Conservation (phyloP, 2,888 invertebrate genomes). For the Gryllus longicercus region DNA sequence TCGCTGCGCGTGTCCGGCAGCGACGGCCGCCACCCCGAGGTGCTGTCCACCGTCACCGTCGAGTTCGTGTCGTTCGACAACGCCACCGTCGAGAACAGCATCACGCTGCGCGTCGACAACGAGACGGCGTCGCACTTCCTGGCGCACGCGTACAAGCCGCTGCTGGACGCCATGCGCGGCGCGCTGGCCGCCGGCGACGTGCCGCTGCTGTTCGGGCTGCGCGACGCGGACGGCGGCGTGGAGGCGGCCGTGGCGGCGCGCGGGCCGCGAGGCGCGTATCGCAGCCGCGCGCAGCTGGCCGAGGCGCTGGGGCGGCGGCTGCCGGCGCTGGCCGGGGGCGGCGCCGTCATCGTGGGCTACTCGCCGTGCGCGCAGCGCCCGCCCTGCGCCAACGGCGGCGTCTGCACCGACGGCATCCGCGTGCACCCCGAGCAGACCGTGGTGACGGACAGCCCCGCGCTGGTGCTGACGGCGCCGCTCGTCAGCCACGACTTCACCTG, state of each 20-base stretch:
- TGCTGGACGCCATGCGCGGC: conserved; percentile 68
- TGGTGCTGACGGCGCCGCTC: conserved; percentile 79
- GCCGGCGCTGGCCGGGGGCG: conserved; percentile 60
- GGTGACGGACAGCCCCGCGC: conserved; percentile 74
- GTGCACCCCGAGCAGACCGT: conserved; percentile 63
- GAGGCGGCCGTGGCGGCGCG: conserved; percentile 64
- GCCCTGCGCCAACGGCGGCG: conserved; percentile 74
- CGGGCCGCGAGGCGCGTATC: conserved; percentile 48
- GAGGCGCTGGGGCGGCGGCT: conserved; percentile 65
- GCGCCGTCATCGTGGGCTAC: conserved; percentile 67
- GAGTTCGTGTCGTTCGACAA: conserved; percentile 79
- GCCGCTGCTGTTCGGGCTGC: conserved; percentile 69
- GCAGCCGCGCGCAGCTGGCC: conserved; percentile 61
- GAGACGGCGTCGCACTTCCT: conserved; percentile 72
- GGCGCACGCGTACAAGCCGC: conserved; percentile 68
- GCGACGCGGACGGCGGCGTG: conserved; percentile 62
- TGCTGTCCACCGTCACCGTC: conserved; percentile 80
- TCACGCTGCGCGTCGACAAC: conserved; percentile 71
- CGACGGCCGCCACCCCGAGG: conserved; percentile 84
- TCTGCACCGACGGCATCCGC: conserved; percentile 67
- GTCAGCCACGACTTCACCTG: conserved; percentile 76
- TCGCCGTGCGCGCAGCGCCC: conserved; percentile 66
- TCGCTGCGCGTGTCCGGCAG: conserved; percentile 79
- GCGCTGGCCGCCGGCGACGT: conserved; percentile 61
- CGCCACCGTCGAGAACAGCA: conserved; percentile 74